Percentiles rank a stretch among this genome's conserved stretches.
phyloP scores from a whole-genome alignment of 2,888 invertebrate species.

The Trichopria drosophilae region DNA sequence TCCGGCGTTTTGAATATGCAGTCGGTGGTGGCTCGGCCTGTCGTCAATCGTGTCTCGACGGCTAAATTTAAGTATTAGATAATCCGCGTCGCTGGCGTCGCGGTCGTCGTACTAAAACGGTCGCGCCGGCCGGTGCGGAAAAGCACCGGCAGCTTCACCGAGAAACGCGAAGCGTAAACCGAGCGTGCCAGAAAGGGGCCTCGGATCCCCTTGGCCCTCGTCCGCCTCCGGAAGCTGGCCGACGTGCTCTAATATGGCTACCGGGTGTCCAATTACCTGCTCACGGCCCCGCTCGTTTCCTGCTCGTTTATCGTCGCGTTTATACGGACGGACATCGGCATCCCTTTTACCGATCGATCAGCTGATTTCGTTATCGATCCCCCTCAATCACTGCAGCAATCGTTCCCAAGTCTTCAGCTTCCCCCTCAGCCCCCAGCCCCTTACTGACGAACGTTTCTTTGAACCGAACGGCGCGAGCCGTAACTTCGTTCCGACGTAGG shows the following conservation, averaged over 20 bases:
- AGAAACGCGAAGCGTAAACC: background rate
- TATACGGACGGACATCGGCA: no score
- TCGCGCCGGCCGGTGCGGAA: slow-evolving; percentile 25
- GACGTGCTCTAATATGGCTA: slow-evolving; percentile 56
- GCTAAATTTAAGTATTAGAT: slow-evolving; percentile 59
- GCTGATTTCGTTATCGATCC: no score
- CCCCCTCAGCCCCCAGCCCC: no score
- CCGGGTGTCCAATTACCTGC: slow-evolving; percentile 56
- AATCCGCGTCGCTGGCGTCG: slow-evolving; percentile 44
- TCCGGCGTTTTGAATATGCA: no score
- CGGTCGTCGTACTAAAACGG: slow-evolving; percentile 40
- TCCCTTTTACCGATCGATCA: no score
- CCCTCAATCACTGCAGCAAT: no score
- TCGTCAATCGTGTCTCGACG: slow-evolving; percentile 40
- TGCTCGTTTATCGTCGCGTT: slow-evolving; percentile 15
- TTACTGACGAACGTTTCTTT: no score
- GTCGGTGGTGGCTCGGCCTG: no score
- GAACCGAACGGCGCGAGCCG: no score
- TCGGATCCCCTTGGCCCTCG: slow-evolving; percentile 22
- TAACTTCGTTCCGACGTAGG: no score
- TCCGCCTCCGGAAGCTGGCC: slow-evolving; percentile 29
- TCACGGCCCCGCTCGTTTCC: slow-evolving; percentile 34
- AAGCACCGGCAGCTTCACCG: background rate
- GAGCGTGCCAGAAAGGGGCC: slow-evolving; percentile 21
- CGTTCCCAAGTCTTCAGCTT: no score